Evolutionary conservation across 2,113 vertebrate species (phyloP).

Genomic region (Arothron firmamentum): DNA sequence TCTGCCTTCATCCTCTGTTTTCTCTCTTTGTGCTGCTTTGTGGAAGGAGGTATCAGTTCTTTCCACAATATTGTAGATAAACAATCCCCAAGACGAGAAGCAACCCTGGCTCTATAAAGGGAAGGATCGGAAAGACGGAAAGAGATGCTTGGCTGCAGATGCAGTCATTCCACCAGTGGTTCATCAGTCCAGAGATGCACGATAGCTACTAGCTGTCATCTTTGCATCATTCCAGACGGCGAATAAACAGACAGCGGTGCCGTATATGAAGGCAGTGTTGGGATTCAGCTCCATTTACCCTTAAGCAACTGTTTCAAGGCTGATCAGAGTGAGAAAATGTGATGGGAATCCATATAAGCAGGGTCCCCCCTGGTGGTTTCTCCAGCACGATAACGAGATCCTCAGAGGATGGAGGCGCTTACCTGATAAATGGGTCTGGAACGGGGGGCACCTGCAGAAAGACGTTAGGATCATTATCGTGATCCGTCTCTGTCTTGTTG

Average conservation of each 20-base stretch:
- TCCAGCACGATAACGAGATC: constrained; percentile 50
- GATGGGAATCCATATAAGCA: constrained; percentile 34
- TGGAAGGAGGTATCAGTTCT: constrained; percentile 3
- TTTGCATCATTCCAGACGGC: too few species aligned
- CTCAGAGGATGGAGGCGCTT: constrained; percentile 41
- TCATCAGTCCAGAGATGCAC: too few species aligned
- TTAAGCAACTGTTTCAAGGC: constrained; percentile 37
- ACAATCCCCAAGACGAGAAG: too few species aligned
- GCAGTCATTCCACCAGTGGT: too few species aligned
- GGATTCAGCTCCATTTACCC: constrained; percentile 25
- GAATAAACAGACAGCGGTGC: constrained; percentile 4
- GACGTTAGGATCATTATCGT: constrained; percentile 65
- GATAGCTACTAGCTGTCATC: too few species aligned
- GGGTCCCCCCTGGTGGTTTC: constrained; percentile 29
- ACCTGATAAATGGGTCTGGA: constrained; percentile 63
- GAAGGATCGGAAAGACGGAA: too few species aligned
- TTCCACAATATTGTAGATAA: too few species aligned
- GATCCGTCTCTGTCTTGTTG: constrained; percentile 72
- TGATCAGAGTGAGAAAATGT: constrained; percentile 38
- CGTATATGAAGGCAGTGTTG: constrained; percentile 19
- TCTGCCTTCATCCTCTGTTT: constrained; percentile 35
- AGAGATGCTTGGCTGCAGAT: too few species aligned
- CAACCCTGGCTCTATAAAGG: too few species aligned
- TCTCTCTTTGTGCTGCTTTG: neutral
- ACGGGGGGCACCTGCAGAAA: constrained; percentile 62